These are phyloP conservation scores for Eulithis prunata DNA, from an alignment of 2,888 invertebrate species.

Conservation along the genomic window DNA sequence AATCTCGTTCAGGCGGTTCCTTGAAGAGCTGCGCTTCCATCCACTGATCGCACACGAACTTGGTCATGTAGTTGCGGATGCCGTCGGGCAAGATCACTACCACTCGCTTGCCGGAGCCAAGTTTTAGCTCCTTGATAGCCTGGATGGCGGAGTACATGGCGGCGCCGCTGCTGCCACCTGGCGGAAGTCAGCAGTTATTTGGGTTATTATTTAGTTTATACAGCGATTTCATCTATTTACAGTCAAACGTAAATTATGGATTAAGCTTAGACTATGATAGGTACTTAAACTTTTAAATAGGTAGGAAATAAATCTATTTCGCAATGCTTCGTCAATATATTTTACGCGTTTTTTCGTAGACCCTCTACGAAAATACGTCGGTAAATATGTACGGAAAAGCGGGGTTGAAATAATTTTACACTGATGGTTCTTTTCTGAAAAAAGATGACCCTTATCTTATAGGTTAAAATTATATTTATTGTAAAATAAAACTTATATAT, in stretches of 20 bases:
- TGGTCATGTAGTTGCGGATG: constrained; percentile 98
- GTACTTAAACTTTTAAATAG: no score
- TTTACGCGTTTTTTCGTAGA: constrained; percentile 5
- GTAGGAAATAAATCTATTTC: no score
- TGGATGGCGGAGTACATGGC: constrained; percentile 89
- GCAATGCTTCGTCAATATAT: no score
- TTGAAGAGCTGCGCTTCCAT: constrained; percentile 91
- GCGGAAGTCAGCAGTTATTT: neutral
- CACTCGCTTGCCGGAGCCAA: constrained; percentile 90
- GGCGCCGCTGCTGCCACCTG: constrained; percentile 95
- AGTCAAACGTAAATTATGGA: no score
- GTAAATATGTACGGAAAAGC: neutral
- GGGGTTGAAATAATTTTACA: neutral
- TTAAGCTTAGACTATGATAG: no score
- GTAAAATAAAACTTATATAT: no score
- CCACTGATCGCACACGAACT: constrained; percentile 96
- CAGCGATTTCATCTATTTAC: no score
- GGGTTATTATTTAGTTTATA: no score
- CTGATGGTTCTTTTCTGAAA: neutral
- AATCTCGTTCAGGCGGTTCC: constrained; percentile 54
- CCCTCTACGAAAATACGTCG: constrained; percentile 8
- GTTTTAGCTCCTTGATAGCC: constrained; percentile 87
- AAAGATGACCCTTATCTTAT: neutral
- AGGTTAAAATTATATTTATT: no score
- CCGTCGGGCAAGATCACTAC: constrained; percentile 94